These are phyloP conservation scores for Neoniphon sammara DNA, from an alignment of 2,797 vertebrate species.

Conservation along the genomic window DNA sequence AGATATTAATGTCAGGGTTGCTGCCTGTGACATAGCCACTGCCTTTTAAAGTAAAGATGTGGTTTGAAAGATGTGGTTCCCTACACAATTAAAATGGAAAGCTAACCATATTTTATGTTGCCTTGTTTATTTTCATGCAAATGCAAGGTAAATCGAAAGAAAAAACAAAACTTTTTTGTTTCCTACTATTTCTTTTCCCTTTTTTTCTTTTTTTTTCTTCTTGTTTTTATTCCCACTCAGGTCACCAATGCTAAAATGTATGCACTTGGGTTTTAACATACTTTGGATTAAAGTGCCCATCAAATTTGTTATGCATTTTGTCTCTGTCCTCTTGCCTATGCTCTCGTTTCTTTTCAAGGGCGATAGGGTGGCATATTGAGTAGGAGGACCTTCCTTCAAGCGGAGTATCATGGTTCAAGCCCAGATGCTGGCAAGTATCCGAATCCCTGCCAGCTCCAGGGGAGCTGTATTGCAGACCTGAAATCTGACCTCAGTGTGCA, in stretches of 20 bases:
- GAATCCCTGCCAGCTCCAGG: conserved; percentile 1
- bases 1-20: conserved; percentile 52
- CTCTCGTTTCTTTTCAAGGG: background rate
- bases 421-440: background rate
- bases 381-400: conserved; percentile 6
- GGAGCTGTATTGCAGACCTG: background rate
- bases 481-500: conserved; percentile 11
- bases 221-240: background rate
- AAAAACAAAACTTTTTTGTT: background rate
- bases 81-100: conserved; percentile 46
- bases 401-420: background rate
- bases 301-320: conserved; percentile 27
- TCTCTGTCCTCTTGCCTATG: conserved; percentile 14
- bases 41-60: conserved; percentile 31
- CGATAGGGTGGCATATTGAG: background rate
- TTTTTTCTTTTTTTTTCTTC: too few species aligned
- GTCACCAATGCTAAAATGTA: conserved; percentile 1
- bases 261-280: conserved; percentile 6
- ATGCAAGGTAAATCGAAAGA: conserved; percentile 1
- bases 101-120: conserved; percentile 15
- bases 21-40: conserved; percentile 17
- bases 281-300: conserved; percentile 35
- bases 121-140: conserved; percentile 34
- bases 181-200: too few species aligned
- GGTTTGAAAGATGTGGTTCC: conserved; percentile 2